Conservation (phyloP, 2,113 vertebrate genomes). For the Cricetomys ansorgei region DNA sequence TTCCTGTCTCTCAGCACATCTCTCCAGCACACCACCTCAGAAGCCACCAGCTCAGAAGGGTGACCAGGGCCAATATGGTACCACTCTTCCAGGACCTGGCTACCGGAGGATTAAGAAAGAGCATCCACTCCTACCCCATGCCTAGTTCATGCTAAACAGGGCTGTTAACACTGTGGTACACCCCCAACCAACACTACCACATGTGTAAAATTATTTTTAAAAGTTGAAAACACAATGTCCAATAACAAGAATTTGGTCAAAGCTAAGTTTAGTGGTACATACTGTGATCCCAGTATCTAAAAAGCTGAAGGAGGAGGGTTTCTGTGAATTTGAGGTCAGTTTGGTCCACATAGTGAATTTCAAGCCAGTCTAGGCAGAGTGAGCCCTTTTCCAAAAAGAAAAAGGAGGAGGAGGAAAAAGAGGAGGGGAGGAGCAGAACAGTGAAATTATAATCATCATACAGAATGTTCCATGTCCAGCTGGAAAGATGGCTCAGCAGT, state of each 20-base stretch:
- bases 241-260: not conserved
- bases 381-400: not conserved
- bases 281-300: not conserved
- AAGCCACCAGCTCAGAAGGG: not conserved
- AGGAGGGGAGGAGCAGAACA: not conserved
- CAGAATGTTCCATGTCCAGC: not conserved
- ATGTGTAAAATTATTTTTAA: slow-evolving; percentile 15
- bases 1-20: not conserved
- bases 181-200: not conserved
- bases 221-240: slow-evolving; percentile 9
- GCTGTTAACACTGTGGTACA: not conserved
- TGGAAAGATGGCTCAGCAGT: not conserved
- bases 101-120: not conserved
- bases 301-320: too few species aligned
- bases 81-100: not conserved
- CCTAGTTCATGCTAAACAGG: not conserved
- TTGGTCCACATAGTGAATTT: not conserved
- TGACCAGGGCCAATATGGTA: not conserved
- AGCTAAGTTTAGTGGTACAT: not conserved
- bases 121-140: not conserved
- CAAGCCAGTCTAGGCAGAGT: not conserved
- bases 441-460: not conserved
- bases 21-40: not conserved
- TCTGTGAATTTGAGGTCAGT: not conserved
- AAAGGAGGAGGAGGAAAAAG: not conserved